Evolutionary conservation across 2,113 vertebrate species (phyloP), one percentile per base, ranked within the genome.

Genomic region (Gymnobelideus leadbeateri): DNA sequence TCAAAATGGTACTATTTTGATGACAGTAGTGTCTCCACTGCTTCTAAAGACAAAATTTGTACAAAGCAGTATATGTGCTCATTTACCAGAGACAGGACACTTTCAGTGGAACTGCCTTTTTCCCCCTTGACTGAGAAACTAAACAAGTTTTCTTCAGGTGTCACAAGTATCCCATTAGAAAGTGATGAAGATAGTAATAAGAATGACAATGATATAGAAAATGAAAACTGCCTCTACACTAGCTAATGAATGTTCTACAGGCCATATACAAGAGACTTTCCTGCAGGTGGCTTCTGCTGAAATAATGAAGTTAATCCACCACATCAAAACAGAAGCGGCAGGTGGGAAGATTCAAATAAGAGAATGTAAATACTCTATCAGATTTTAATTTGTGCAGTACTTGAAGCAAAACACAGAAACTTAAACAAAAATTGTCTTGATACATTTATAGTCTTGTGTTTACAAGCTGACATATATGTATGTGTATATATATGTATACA

Each of bases 1-100:
- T n/a, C n/a, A n/a, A n/a, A 99, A 98, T 99, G 99, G 99, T 99
- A 99, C 99, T 99, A 99, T 98, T 99, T 99, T 96, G 99, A 99
- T 95, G 99, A 99, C 98, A 99, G 99, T 98, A 99, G 99, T 50
- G 99, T 99, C 95, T 99, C 99, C 89, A 98, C 99, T 96, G 99
- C 99, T 93, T 99, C 98, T 89, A 99, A 99, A 97, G 99, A 99
- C 97, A 99, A 99, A 97, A 99, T 99, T 98, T 52, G 99, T 99
- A 99, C 98, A 99, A 99, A 99, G 99, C 99, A 54, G 99, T 99
- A 0, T 99, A 99, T 49, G 99, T 99, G 94, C 99, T 99, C 90
- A 99, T 99, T 99, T 99, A 99, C 98, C 99, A 99, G 99, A 99
- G 99, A 46, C 99, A 99, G 97, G 99, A 99, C 98, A 99, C 99